Evolutionary conservation across 1,140 invertebrate genomes (phyloP).

Genomic region (Campoletis sonorensis): DNA sequence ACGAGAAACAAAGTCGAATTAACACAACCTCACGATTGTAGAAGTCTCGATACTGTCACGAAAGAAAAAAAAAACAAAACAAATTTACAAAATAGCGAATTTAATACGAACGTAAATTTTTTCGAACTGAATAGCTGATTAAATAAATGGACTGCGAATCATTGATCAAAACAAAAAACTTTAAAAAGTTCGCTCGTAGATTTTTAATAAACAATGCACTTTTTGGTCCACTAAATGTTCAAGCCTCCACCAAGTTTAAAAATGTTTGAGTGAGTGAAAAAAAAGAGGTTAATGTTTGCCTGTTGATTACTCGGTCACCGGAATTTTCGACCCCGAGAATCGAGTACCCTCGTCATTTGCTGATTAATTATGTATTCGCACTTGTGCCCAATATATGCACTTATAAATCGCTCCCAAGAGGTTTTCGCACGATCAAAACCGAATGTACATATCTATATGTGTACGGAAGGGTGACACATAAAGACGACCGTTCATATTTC

Average conservation of each 20-base stretch:
- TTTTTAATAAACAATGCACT: too few relatives aligned
- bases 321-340: slow-evolving; percentile 5
- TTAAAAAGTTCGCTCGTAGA: too few relatives aligned
- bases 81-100: too few relatives aligned
- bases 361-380: slow-evolving; percentile 16
- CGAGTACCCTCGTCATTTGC: neutral
- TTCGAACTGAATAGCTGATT: too few relatives aligned
- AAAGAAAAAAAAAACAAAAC: too few relatives aligned
- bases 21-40: too few relatives aligned
- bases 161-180: too few relatives aligned
- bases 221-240: too few relatives aligned
- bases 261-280: neutral
- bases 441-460: neutral
- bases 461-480: neutral
- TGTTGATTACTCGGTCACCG: neutral
- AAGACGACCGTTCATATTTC: neutral
- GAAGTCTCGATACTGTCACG: too few relatives aligned
- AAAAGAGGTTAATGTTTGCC: slow-evolving; percentile 7
- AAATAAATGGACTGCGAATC: too few relatives aligned
- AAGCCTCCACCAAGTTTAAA: neutral
- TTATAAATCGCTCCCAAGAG: slow-evolving; percentile 16
- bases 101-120: too few relatives aligned
- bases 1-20: too few relatives aligned
- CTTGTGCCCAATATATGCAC: slow-evolving; percentile 22
- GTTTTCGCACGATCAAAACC: neutral